Evolutionary conservation across 2,797 vertebrate genomes (phyloP), one percentile per base, ranked within the genome.

Genomic region (Delichon dasypus): DNA sequence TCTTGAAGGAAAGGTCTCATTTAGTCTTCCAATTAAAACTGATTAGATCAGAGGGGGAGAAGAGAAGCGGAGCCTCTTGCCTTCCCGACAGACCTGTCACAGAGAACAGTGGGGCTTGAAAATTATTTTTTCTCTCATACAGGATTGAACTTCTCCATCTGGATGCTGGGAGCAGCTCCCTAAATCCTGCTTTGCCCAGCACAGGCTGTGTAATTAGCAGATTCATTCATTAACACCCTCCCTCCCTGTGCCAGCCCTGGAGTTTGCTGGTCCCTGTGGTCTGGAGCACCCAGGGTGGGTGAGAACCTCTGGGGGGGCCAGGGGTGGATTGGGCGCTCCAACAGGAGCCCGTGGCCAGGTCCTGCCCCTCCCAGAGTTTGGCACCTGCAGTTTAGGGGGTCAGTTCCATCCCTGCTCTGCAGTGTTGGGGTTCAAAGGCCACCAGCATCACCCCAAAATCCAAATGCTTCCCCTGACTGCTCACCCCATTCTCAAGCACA

Each of bases 1-100:
- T 61, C 65, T 36, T 40, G 81, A 61, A 87, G 81, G 92, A 89
- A 89, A 88, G 67, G 42, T 90, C 84, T 93, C 67, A 45, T 82
- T 93, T 93, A 62, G 40, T 66, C 55, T 76, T 45, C 68, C 82
- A 89, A 60, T 87, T 93, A 90, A 67, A 85, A 40, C 55, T 58
- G 75, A 78, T 90, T 57, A 26, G 23, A 62, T 62, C 0, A 1
- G 62, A 72, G 47, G 7, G 23, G 17, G 13, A 12, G 17, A 40
- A 51, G 30, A 57, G 73, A 42, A 83, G 73, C 0, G 1, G 7
- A 36, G 42, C 4, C 2, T 51, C 55, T 38, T 34, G 48, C 29
- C 40, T 53, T 13, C 2, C 77, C 0, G 21, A 47, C 8, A 5
- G 14, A 10, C 44, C 61, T 16, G 66, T 16, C 61, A 6, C 22